These are phyloP conservation scores for Neodon shergylaensis DNA, from an alignment of 2,113 vertebrate species.

Conservation along the genomic window DNA sequence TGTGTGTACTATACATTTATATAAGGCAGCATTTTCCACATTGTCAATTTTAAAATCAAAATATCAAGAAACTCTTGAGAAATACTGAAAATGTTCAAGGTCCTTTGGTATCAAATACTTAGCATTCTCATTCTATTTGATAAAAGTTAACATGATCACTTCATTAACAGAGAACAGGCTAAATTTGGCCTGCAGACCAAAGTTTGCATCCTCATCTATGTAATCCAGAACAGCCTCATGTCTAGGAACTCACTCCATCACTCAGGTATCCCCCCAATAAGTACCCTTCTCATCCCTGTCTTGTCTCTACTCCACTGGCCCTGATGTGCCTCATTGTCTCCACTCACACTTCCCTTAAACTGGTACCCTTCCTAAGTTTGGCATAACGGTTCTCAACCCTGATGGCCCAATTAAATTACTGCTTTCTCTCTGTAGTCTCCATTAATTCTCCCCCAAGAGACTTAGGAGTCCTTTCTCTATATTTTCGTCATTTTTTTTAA, in stretches of 20 bases:
- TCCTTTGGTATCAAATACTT: neutral
- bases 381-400: neutral
- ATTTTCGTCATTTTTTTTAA: neutral
- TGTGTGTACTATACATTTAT: neutral
- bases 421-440: neutral
- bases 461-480: neutral
- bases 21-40: neutral
- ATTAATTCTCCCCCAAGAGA: neutral
- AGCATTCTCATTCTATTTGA: neutral
- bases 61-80: neutral
- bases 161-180: neutral
- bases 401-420: neutral
- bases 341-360: neutral
- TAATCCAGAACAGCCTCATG: neutral
- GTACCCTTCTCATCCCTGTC: neutral
- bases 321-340: neutral
- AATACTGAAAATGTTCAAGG: neutral
- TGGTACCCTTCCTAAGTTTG: neutral
- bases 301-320: neutral
- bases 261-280: neutral
- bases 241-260: neutral
- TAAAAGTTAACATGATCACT: neutral
- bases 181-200: neutral
- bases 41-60: neutral
- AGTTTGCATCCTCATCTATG: neutral